Conservation (phyloP, 2,113 vertebrate species). For the Meles meles region DNA sequence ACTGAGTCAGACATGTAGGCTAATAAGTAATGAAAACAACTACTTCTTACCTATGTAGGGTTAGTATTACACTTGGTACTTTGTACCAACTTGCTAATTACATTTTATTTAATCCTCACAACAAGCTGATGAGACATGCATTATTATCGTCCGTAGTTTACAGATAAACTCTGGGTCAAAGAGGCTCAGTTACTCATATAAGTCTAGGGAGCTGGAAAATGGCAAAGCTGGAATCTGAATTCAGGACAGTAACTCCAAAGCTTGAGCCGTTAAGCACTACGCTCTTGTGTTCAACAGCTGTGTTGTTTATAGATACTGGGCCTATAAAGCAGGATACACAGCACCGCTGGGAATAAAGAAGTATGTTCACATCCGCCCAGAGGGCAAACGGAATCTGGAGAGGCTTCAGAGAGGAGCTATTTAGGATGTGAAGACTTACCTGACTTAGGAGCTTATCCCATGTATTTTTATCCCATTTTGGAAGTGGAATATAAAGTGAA, state of each 20-base stretch:
- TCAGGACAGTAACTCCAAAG: neutral
- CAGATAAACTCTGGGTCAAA: neutral
- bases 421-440: neutral
- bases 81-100: neutral
- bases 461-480: neutral
- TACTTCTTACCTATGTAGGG: neutral
- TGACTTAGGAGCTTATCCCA: neutral
- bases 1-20: neutral
- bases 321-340: neutral
- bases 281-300: neutral
- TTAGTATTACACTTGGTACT: neutral
- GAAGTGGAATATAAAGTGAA: neutral
- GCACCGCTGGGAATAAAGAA: neutral
- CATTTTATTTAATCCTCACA: constrained; percentile 10
- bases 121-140: neutral
- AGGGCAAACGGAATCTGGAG: neutral
- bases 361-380: neutral
- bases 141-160: neutral
- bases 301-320: neutral
- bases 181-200: neutral
- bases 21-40: neutral
- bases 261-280: neutral
- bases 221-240: neutral
- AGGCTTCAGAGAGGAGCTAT: neutral
- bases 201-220: neutral